Conservation (phyloP, 64 coral and sea anemone genomes). For the Stichodactyla mertensii region DNA sequence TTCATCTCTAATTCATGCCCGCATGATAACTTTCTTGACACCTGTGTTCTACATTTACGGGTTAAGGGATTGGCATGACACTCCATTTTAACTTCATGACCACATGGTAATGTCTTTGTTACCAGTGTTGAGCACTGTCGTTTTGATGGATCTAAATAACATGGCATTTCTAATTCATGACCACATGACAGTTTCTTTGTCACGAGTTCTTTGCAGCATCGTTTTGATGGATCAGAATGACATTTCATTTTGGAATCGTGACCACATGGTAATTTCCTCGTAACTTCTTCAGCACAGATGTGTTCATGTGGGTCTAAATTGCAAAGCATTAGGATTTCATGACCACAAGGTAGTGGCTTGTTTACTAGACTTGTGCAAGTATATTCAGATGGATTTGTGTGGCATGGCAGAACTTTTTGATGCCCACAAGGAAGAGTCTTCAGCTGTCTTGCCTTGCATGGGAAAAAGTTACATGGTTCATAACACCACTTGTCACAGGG, state of each 20-base stretch:
- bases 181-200: slow-evolving; percentile 8
- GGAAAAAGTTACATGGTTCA: slow-evolving; percentile 24
- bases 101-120: slow-evolving; percentile 17
- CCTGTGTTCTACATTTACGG: slow-evolving; percentile 20
- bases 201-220: not conserved
- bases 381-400: not conserved
- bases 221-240: not conserved
- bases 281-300: slow-evolving; percentile 3
- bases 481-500: slow-evolving; percentile 33
- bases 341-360: slow-evolving; percentile 9
- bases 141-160: not conserved
- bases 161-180: slow-evolving; percentile 7
- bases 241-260: slow-evolving; percentile 7
- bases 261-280: slow-evolving; percentile 2
- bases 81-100: slow-evolving; percentile 23
- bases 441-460: slow-evolving; percentile 12
- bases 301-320: not conserved
- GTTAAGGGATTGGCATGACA: slow-evolving; percentile 19
- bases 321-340: not conserved
- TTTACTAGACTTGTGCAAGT: slow-evolving; percentile 32
- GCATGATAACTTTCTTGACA: not conserved
- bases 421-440: slow-evolving; percentile 43
- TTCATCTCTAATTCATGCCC: slow-evolving; percentile 15
- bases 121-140: not conserved
- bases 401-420: not conserved